Evolutionary conservation across 2,888 invertebrate genomes (phyloP).

Genomic region (Sinodicranocentrus sp.): DNA sequence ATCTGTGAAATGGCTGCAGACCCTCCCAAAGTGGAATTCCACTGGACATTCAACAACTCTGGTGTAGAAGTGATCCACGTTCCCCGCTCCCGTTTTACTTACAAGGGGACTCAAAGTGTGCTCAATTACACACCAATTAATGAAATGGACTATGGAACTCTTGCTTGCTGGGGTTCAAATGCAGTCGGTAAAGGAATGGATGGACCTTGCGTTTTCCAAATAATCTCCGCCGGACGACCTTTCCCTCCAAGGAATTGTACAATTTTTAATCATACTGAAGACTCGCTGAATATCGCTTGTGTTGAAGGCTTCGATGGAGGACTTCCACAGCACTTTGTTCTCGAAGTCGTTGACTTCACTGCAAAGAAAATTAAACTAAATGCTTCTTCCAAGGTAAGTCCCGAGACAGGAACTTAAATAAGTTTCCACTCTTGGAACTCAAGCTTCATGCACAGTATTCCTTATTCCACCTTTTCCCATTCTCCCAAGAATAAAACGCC

Average conservation of each 20-base stretch:
- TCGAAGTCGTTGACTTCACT: slow-evolving; percentile 88
- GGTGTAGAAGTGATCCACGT: slow-evolving; percentile 85
- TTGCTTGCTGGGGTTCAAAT: slow-evolving; percentile 92
- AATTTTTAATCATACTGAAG: slow-evolving; percentile 91
- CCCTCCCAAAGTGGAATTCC: slow-evolving; percentile 85
- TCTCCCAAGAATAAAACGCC: too few relatives aligned
- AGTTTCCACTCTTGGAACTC: slow-evolving; percentile 19
- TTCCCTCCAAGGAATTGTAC: slow-evolving; percentile 93
- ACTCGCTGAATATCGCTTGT: slow-evolving; percentile 91
- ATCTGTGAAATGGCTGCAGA: slow-evolving; percentile 93
- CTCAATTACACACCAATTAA: slow-evolving; percentile 92
- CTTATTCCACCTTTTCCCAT: neutral
- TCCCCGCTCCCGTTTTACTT: slow-evolving; percentile 80
- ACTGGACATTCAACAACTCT: slow-evolving; percentile 96
- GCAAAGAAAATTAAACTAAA: slow-evolving; percentile 83
- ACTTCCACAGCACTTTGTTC: slow-evolving; percentile 90
- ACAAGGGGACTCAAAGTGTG: slow-evolving; percentile 84
- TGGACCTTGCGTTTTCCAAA: slow-evolving; percentile 76
- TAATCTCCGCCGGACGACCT: slow-evolving; percentile 86
- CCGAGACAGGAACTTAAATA: too few relatives aligned
- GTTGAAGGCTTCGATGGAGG: slow-evolving; percentile 87
- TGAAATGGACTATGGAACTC: slow-evolving; percentile 90
- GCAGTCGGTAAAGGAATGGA: slow-evolving; percentile 83
- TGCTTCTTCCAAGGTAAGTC: slow-evolving; percentile 80
- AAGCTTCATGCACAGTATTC: neutral